These are phyloP conservation scores for Anarrhichthys ocellatus DNA, from an alignment of 2,113 vertebrate genomes.

Conservation along the genomic window DNA sequence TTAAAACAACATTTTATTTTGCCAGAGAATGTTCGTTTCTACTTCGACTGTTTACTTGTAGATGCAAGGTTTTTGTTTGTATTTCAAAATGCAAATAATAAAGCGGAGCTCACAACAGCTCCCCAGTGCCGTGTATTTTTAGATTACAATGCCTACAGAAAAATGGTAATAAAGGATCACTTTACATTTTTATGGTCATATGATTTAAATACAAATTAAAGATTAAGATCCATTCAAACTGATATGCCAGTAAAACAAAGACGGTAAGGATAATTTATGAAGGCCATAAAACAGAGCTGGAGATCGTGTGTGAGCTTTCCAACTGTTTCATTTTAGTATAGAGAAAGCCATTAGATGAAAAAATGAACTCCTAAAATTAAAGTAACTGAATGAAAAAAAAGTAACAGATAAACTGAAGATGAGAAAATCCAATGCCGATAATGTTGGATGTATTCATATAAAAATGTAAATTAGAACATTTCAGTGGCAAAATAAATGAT, in stretches of 20 bases:
- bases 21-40: slow-evolving; percentile 28
- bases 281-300: neutral
- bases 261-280: neutral
- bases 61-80: slow-evolving; percentile 48
- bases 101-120: slow-evolving; percentile 30
- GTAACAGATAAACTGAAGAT: neutral
- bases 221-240: slow-evolving; percentile 30
- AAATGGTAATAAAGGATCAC: neutral
- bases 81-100: slow-evolving; percentile 25
- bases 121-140: neutral
- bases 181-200: neutral
- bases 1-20: slow-evolving; percentile 23
- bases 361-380: neutral
- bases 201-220: slow-evolving; percentile 43
- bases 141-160: neutral
- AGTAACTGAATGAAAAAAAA: neutral
- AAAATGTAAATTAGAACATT: slow-evolving; percentile 21
- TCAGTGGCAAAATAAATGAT: slow-evolving; percentile 6
- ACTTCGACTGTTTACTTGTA: slow-evolving; percentile 26
- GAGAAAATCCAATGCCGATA: neutral
- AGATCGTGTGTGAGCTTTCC: slow-evolving; percentile 25
- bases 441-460: neutral
- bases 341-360: neutral
- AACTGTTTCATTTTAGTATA: neutral
- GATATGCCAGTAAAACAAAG: slow-evolving; percentile 5